A percentile compares a stretch with the other conserved stretches of the same genome.
phyloP scores from a whole-genome alignment of 2,113 vertebrate genomes.

The Cyanoramphus novaezelandiae region DNA sequence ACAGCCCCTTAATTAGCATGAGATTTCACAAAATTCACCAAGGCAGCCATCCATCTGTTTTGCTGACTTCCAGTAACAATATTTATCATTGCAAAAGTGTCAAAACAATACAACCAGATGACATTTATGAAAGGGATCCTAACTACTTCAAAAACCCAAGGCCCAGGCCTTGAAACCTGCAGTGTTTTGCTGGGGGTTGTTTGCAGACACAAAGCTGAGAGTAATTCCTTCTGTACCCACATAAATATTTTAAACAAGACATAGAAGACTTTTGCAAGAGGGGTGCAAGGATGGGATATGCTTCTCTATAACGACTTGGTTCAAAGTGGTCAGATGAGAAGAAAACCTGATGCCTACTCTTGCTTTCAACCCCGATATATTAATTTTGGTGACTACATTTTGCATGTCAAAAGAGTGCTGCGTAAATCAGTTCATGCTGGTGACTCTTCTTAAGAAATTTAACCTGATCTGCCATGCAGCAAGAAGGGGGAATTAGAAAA shows the following conservation, averaged over 20 bases:
- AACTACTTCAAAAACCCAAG: constrained; percentile 28
- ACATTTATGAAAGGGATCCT: constrained; percentile 53
- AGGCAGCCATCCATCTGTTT: constrained; percentile 69
- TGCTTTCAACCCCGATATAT: neutral
- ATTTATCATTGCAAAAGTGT: constrained; percentile 64
- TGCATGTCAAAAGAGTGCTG: neutral
- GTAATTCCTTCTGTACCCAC: constrained; percentile 4
- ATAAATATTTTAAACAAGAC: constrained; percentile 34
- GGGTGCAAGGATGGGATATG: neutral
- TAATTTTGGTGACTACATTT: neutral
- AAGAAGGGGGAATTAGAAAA: constrained; percentile 7
- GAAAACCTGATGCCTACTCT: neutral
- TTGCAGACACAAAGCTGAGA: constrained; percentile 37
- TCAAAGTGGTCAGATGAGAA: neutral
- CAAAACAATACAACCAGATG: constrained; percentile 67
- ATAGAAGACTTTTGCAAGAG: neutral
- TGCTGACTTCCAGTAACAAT: constrained; percentile 61
- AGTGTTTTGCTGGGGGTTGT: constrained; percentile 2
- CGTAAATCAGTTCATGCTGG: neutral
- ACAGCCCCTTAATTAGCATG: constrained; percentile 64
- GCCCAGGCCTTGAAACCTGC: constrained; percentile 40
- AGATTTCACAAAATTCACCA: constrained; percentile 50
- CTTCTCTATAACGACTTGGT: neutral
- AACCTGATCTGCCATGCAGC: constrained; percentile 22
- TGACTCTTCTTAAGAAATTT: constrained; percentile 18